A percentile compares a stretch with the other conserved stretches of the same genome.
Conservation (phyloP, 2,113 vertebrate genomes). For the Felis chaus region DNA sequence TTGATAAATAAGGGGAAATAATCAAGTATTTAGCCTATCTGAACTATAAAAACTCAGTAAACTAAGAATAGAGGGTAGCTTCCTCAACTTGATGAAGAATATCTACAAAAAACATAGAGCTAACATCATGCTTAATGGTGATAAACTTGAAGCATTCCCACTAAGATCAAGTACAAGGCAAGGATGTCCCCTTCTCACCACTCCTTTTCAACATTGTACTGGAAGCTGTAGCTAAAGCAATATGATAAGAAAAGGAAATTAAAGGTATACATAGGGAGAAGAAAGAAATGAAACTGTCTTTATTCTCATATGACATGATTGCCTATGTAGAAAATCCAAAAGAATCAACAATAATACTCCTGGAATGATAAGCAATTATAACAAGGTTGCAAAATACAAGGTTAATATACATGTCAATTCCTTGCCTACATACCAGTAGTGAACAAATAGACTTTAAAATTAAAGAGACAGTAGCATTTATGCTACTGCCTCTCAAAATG, state of each 20-base stretch:
- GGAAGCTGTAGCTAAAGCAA: not conserved
- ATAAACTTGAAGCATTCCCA: not conserved
- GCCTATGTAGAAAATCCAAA: not conserved
- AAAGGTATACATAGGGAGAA: not conserved
- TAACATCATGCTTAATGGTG: not conserved
- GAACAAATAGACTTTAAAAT: not conserved
- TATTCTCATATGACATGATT: not conserved
- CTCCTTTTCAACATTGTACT: not conserved
- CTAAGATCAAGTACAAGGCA: not conserved
- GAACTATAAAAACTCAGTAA: not conserved
- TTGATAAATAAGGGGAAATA: not conserved
- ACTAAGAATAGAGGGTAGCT: not conserved
- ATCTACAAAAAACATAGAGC: not conserved
- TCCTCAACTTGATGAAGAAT: not conserved
- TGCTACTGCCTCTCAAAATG: not conserved
- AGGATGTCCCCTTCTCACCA: not conserved
- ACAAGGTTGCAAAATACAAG: not conserved
- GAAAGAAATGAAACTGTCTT: not conserved
- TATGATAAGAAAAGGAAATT: not conserved
- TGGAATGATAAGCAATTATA: not conserved
- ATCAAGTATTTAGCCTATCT: not conserved
- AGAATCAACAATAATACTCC: not conserved
- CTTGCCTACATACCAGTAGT: not conserved
- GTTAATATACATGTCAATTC: not conserved
- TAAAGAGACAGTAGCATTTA: not conserved